These are phyloP conservation scores for Dromococcyx pavoninus DNA, from an alignment of 2,797 vertebrate species.

Conservation along the genomic window DNA sequence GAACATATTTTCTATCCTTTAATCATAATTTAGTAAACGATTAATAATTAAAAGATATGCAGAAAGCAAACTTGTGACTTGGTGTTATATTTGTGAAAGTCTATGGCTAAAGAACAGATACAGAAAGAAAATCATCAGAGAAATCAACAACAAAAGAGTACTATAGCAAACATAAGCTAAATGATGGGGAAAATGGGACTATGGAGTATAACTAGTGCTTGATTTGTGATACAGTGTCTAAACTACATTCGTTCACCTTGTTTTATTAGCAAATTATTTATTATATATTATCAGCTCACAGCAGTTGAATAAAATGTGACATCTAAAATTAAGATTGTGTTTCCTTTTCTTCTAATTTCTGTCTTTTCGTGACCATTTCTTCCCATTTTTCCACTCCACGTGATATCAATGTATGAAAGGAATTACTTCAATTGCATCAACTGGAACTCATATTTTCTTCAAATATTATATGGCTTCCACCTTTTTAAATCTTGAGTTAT, in stretches of 20 bases:
- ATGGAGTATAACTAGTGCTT: neutral
- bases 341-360: neutral
- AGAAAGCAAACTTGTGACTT: neutral
- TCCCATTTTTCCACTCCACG: neutral
- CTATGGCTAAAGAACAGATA: neutral
- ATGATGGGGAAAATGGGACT: neutral
- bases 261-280: neutral
- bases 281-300: neutral
- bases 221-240: neutral
- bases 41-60: neutral
- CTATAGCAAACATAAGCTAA: neutral
- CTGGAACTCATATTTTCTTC: neutral
- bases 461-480: neutral
- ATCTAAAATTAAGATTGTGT: neutral
- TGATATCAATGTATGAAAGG: neutral
- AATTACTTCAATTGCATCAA: neutral
- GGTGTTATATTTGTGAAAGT: neutral
- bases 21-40: neutral
- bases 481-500: neutral
- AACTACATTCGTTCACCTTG: neutral
- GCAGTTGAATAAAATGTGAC: neutral
- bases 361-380: neutral
- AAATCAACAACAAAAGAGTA: neutral
- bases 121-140: neutral
- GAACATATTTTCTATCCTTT: neutral